Conservation (phyloP, 2,113 vertebrate species). For the Strix uralensis region DNA sequence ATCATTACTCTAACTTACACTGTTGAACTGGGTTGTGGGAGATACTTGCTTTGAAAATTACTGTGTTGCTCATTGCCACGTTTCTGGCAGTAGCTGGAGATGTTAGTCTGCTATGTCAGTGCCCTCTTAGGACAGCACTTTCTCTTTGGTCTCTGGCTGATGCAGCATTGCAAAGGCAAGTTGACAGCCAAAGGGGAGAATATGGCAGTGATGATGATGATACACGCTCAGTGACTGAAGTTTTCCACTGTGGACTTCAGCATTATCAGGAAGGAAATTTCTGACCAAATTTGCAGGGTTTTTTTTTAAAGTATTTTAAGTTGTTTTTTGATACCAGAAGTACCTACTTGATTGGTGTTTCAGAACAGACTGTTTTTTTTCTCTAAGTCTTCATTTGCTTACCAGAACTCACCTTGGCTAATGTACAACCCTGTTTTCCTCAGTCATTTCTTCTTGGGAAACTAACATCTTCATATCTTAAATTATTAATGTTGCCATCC, state of each 20-base stretch:
- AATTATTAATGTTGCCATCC: not conserved
- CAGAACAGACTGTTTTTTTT: not conserved
- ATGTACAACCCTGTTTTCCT: not conserved
- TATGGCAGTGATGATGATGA: not conserved
- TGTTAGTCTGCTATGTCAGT: accelerated
- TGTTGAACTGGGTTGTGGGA: not conserved
- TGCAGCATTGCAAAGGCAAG: not conserved
- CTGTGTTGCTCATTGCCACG: accelerated
- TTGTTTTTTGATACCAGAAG: not conserved
- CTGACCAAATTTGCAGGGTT: not conserved
- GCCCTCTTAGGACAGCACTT: not conserved
- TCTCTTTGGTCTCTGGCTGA: not conserved
- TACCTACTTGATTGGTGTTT: not conserved
- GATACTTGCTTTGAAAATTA: not conserved
- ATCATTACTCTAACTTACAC: not conserved
- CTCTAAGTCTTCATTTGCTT: not conserved
- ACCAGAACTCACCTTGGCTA: not conserved
- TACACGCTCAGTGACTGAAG: not conserved
- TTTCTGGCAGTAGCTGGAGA: not conserved
- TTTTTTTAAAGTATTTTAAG: not conserved
- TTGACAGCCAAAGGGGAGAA: not conserved
- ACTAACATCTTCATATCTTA: not conserved
- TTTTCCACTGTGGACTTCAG: not conserved
- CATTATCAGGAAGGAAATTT: not conserved
- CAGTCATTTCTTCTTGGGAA: not conserved